phyloP scores from a whole-genome alignment of 2,888 invertebrate genomes.

The Mystacides longicornis region DNA sequence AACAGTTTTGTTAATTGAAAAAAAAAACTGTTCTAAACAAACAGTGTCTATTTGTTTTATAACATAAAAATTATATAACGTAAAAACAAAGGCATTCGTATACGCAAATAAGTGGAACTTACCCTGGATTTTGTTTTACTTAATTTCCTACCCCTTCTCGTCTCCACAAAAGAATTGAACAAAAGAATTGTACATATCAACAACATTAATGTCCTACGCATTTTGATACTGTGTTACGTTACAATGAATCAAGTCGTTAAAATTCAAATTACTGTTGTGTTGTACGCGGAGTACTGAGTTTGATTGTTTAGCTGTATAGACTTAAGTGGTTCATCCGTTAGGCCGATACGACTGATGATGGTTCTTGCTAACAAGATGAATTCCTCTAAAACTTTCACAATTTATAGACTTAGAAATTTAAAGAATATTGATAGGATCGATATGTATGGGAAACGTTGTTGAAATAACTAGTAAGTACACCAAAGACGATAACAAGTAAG shows the following conservation, averaged over 20 bases:
- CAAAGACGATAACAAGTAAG: no score
- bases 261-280: not conserved
- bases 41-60: no score
- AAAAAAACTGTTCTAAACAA: no score
- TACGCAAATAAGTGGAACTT: constrained; percentile 18
- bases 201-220: not conserved
- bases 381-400: not conserved
- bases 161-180: not conserved
- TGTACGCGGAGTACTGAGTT: not conserved
- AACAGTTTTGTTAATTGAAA: no score
- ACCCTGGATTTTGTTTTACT: constrained; percentile 72
- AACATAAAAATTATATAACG: not conserved
- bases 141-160: constrained; percentile 61
- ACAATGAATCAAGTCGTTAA: not conserved
- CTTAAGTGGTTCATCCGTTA: not conserved
- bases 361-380: not conserved
- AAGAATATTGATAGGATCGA: no score
- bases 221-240: not conserved
- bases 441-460: no score
- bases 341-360: not conserved
- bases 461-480: no score
- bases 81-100: not conserved
- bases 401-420: no score
- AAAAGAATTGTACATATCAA: not conserved
- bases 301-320: not conserved